Percentiles rank a stretch among this genome's conserved stretches.
phyloP scores from a whole-genome alignment of 2,797 vertebrate species.

The Gymnoscopelus microlampas region DNA sequence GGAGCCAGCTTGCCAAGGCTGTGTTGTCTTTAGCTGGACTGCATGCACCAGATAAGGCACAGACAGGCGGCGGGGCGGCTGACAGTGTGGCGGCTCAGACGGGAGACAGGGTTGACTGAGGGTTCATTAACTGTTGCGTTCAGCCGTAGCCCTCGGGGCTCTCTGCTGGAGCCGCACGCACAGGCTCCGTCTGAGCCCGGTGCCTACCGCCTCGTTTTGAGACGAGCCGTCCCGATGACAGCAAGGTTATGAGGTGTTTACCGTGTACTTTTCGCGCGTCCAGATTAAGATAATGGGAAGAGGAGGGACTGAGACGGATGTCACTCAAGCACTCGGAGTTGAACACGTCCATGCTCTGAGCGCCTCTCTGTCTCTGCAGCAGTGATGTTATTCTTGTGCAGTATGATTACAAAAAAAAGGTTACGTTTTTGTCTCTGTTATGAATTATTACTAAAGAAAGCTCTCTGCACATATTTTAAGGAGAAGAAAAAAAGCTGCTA shows the following conservation, averaged over 20 bases:
- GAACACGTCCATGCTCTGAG: neutral
- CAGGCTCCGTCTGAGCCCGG: slow-evolving; percentile 8
- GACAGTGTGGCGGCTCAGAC: slow-evolving; percentile 21
- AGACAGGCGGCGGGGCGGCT: slow-evolving; percentile 39
- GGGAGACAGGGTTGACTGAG: slow-evolving; percentile 53
- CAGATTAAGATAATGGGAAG: slow-evolving; percentile 26
- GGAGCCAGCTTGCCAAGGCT: slow-evolving; percentile 29
- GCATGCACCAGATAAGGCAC: slow-evolving; percentile 46
- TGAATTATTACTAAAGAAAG: slow-evolving; percentile 9
- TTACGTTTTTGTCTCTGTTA: neutral
- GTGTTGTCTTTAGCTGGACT: slow-evolving; percentile 50
- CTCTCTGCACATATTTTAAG: neutral
- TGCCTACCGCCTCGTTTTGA: slow-evolving; percentile 23
- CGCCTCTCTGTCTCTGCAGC: too few relatives aligned
- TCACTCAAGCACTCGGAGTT: too few relatives aligned
- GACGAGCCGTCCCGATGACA: slow-evolving; percentile 49
- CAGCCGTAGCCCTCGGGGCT: slow-evolving; percentile 40
- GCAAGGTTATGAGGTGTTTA: slow-evolving; percentile 24
- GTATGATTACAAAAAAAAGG: slow-evolving; percentile 1
- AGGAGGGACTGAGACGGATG: slow-evolving; percentile 11
- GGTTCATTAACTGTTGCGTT: slow-evolving; percentile 55
- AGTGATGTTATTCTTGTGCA: too few relatives aligned
- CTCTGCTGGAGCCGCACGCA: slow-evolving; percentile 22
- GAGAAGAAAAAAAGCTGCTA: neutral
- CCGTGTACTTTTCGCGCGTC: slow-evolving; percentile 21